Evolutionary conservation across 2,113 vertebrate genomes (phyloP).

Genomic region (Plestiodon gilberti): DNA sequence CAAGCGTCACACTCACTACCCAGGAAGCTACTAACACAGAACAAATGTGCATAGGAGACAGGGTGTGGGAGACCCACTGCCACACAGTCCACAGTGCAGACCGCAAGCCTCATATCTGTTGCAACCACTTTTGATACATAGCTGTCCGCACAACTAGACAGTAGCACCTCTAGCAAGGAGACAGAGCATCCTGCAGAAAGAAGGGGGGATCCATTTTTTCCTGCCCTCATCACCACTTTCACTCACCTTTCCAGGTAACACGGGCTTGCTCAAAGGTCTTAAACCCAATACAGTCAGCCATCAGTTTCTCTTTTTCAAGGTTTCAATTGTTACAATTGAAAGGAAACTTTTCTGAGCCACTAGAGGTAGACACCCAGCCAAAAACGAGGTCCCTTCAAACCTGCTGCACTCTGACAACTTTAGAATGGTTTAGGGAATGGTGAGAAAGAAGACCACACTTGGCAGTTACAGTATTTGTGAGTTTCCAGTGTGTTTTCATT

Average conservation of each 20-base stretch:
- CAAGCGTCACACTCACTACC: too few species aligned
- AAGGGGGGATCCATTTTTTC: background rate
- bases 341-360: background rate
- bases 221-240: background rate
- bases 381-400: background rate
- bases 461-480: background rate
- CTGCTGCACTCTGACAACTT: background rate
- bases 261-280: background rate
- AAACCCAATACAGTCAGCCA: background rate
- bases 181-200: background rate
- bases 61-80: background rate
- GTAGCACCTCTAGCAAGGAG: background rate
- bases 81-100: background rate
- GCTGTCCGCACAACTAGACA: background rate
- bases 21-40: background rate
- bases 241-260: background rate
- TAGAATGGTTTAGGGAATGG: background rate
- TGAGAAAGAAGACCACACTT: background rate
- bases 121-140: too few species aligned
- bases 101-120: background rate
- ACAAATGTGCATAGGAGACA: too few species aligned
- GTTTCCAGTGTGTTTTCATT: background rate
- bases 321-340: background rate
- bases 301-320: background rate
- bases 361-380: constrained; percentile 1